Base-by-base conservation (phyloP, 1,140 invertebrate species). In the Drosophila takahashii region DNA sequence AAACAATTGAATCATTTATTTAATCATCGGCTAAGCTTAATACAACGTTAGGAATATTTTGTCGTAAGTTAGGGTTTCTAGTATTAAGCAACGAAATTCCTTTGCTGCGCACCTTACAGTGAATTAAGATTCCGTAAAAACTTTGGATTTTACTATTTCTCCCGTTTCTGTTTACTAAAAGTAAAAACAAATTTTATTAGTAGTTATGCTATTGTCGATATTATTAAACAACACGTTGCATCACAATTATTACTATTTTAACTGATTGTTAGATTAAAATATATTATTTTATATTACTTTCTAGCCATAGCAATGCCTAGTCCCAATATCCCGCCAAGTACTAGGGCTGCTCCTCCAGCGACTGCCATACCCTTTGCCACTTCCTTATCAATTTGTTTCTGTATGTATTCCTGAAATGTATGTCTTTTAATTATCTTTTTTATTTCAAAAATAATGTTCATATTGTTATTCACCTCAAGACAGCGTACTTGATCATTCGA, bases 401-500 rank as follows among this genome's bases (percentile, higher is more conserved):
- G 96, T 56, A 99, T 97, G 65, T 96, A 94, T 52, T 94, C 93
- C 94, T 98, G 94, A 59, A 98, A 94, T 34, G 7, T 4, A 34
- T 7, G 18, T 26, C 29, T 39, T 32, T 34, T 41, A 39, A 27
- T 29, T 16, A 44, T 41, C 2, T 2, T n/a, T 7, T 16, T 9
- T 16, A 3, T 8, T 16, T 41, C 7, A 0, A n/a, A 41, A 41
- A 8, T 6, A 10, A 45, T 45, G 2, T 26, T 3, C 2, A 41
- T 41, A n/a, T 41, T 16, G 7, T 16, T 5, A 15, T 26, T 81
- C 73, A 94, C 94, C 92, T 94, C 93, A 62, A 94, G 91, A 4
- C 93, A 94, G 60, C 95, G 93, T 3, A 98, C 98, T 94, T 99
- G 98, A 77, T 95, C 94, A 91, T 99, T 99, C n/a, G 97, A 97